Evolutionary conservation across 2,797 vertebrate species (phyloP).

Genomic region (Sciurus vulgaris): DNA sequence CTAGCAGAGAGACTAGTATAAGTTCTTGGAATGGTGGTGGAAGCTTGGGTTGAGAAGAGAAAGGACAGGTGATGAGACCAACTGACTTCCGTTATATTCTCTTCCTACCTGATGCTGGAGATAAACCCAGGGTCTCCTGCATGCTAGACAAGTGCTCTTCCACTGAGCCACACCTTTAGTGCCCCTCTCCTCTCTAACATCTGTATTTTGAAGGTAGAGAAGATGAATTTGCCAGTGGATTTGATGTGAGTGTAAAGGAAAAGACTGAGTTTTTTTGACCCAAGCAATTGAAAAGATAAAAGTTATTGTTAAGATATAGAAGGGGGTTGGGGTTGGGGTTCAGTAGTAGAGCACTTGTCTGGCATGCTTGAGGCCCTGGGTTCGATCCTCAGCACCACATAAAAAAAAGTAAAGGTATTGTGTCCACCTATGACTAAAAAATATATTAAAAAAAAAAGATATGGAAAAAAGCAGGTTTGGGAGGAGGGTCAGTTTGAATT

Average conservation of each 20-base stretch:
- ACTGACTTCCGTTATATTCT: not conserved
- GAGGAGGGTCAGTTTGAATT: conserved; percentile 11
- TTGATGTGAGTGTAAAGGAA: not conserved
- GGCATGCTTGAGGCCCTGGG: too few relatives aligned
- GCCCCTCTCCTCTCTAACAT: not conserved
- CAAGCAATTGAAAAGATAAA: not conserved
- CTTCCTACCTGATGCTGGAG: too few relatives aligned
- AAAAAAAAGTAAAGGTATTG: too few relatives aligned
- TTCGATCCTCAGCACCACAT: too few relatives aligned
- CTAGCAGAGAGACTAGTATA: not conserved
- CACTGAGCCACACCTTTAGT: not conserved
- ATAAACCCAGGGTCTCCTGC: too few relatives aligned
- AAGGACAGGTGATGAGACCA: not conserved
- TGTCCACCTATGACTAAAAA: too few relatives aligned
- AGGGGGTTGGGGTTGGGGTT: not conserved
- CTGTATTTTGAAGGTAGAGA: conserved; percentile 28
- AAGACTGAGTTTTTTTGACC: not conserved
- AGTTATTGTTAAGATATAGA: not conserved
- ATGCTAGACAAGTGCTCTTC: too few relatives aligned
- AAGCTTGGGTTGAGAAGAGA: not conserved
- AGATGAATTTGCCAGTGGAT: conserved; percentile 31
- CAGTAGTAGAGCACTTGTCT: too few relatives aligned
- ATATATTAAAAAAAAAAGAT: too few relatives aligned
- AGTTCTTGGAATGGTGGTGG: not conserved
- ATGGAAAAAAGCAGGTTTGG: conserved; percentile 15